Conservation (phyloP, 2,888 invertebrate species). For the Epistrophella euchroma region DNA sequence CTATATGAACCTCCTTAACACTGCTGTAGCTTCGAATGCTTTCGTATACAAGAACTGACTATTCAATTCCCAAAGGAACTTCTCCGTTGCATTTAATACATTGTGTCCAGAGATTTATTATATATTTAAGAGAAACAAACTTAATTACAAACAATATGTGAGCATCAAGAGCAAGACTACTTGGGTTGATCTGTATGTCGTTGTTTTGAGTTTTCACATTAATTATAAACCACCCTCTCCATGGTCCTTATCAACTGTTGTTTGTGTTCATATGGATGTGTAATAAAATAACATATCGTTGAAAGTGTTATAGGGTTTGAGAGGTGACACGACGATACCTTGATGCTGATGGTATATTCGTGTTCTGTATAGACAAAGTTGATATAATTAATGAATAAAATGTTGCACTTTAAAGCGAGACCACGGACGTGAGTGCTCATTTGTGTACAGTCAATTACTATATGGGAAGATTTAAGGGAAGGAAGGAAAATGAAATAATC, state of each 20-base stretch:
- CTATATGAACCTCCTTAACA: neutral
- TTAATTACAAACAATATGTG: constrained; percentile 64
- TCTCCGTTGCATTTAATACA: neutral
- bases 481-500: constrained; percentile 3
- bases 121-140: constrained; percentile 19
- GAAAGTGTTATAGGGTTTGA: constrained; percentile 1
- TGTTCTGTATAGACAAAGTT: constrained; percentile 15
- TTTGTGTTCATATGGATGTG: neutral
- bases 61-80: neutral
- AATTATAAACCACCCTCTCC: constrained; percentile 42
- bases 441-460: constrained; percentile 57
- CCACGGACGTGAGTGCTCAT: constrained; percentile 60
- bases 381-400: constrained; percentile 42
- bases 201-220: constrained; percentile 29
- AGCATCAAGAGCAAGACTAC: constrained; percentile 38
- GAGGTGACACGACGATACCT: constrained; percentile 19
- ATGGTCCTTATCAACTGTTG: neutral
- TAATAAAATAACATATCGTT: constrained; percentile 1
- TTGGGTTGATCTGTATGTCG: constrained; percentile 10
- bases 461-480: neutral
- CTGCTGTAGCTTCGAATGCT: neutral
- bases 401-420: constrained; percentile 55
- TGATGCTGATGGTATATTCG: neutral
- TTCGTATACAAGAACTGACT: neutral
- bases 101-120: neutral